These are phyloP conservation scores for Channa argus DNA, from an alignment of 2,113 vertebrate species.

Conservation along the genomic window DNA sequence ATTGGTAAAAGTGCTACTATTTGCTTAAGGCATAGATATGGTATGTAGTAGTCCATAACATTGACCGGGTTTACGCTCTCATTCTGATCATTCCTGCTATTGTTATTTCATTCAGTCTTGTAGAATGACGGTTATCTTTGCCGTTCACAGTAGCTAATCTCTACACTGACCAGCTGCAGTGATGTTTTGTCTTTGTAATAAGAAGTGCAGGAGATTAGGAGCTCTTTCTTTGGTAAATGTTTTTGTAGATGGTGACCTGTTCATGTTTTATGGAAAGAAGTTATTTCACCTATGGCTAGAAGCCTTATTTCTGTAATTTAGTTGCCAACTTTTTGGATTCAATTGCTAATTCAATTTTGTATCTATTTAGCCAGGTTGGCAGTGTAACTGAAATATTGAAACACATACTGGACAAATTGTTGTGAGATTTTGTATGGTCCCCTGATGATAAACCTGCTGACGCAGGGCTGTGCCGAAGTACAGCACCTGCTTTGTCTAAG, in stretches of 20 bases:
- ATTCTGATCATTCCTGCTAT: constrained; percentile 79
- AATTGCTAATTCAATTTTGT: too few species aligned
- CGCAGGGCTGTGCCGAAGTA: too few species aligned
- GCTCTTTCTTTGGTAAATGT: constrained; percentile 4
- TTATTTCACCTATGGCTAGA: too few species aligned
- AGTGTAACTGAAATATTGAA: too few species aligned
- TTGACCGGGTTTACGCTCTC: constrained; percentile 43
- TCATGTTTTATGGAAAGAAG: not conserved
- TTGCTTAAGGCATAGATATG: constrained; percentile 36
- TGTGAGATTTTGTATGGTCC: too few species aligned
- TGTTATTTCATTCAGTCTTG: constrained; percentile 80
- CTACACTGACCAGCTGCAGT: constrained; percentile 45
- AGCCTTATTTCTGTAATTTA: too few species aligned
- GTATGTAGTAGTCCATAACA: constrained; percentile 50
- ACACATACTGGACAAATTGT: too few species aligned
- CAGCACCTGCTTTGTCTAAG: too few species aligned
- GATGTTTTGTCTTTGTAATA: constrained; percentile 37
- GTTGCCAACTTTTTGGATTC: too few species aligned
- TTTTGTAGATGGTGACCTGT: not conserved
- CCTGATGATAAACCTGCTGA: too few species aligned
- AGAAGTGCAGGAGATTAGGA: not conserved
- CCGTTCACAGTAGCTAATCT: constrained; percentile 74
- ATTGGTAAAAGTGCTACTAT: constrained; percentile 26
- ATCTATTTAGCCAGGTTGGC: too few species aligned
- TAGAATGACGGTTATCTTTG: constrained; percentile 66